A percentile compares a stretch with the other conserved stretches of the same genome.
These are phyloP conservation scores for Sebastes baramenuke DNA, from an alignment of 2,797 vertebrate genomes.

Conservation along the genomic window DNA sequence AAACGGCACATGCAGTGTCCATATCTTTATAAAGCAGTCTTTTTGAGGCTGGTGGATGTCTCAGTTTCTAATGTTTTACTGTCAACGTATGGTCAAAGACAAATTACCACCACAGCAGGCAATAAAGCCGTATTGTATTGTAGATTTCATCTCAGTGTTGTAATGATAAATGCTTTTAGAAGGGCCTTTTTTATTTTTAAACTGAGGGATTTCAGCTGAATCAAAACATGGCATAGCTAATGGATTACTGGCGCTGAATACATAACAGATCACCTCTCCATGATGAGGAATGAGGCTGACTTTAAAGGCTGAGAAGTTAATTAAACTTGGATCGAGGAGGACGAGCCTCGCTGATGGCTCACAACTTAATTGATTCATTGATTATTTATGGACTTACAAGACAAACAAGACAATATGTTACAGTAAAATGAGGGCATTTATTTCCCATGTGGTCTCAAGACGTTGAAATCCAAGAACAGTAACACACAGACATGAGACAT, in stretches of 20 bases:
- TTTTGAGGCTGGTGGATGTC: neutral
- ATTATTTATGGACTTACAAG: slow-evolving; percentile 14
- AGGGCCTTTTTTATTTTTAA: neutral
- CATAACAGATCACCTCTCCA: slow-evolving; percentile 1
- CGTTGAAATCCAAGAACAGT: neutral
- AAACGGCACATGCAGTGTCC: slow-evolving; percentile 10
- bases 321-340: slow-evolving; percentile 5
- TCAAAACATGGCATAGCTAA: slow-evolving; percentile 1
- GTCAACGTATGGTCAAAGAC: slow-evolving; percentile 12
- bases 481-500: neutral
- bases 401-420: slow-evolving; percentile 3
- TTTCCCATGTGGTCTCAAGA: neutral
- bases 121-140: neutral
- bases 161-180: neutral
- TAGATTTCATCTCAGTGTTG: neutral
- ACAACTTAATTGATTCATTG: neutral
- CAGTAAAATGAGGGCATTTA: neutral
- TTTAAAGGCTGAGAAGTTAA: slow-evolving; percentile 24
- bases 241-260: slow-evolving; percentile 10
- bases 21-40: slow-evolving; percentile 19
- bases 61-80: slow-evolving; percentile 8
- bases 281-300: neutral
- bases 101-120: neutral
- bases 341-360: neutral
- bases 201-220: neutral